These are phyloP conservation scores for Ectropis crepuscularia DNA, from an alignment of 2,888 invertebrate genomes.

Conservation along the genomic window DNA sequence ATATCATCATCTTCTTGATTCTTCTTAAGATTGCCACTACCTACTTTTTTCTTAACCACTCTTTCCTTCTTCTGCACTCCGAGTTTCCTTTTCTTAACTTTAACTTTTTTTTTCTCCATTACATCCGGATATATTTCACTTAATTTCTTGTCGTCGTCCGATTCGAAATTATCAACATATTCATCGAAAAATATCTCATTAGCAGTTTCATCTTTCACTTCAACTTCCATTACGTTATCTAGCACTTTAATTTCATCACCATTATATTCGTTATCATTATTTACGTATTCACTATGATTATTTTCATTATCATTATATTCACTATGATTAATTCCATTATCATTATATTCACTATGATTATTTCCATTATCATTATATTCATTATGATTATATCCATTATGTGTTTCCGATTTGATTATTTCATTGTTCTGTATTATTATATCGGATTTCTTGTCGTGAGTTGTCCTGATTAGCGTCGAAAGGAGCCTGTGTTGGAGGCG, in stretches of 20 bases:
- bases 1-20: constrained; percentile 43
- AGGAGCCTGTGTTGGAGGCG: constrained; percentile 49
- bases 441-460: constrained; percentile 53
- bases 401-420: constrained; percentile 45
- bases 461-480: constrained; percentile 51
- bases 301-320: constrained; percentile 15
- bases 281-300: constrained; percentile 3
- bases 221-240: constrained; percentile 43
- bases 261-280: constrained; percentile 15
- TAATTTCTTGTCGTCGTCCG: constrained; percentile 60
- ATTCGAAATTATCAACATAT: constrained; percentile 56
- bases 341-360: background rate
- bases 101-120: constrained; percentile 44
- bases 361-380: constrained; percentile 4
- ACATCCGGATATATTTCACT: constrained; percentile 60
- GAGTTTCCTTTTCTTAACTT: constrained; percentile 42
- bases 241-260: constrained; percentile 5
- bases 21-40: constrained; percentile 41
- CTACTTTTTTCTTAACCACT: constrained; percentile 18
- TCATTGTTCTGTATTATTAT: constrained; percentile 48
- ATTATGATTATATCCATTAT: constrained; percentile 18
- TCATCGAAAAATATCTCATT: constrained; percentile 67
- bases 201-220: constrained; percentile 57
- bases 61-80: constrained; percentile 46
- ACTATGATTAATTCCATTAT: background rate